Evolutionary conservation across 2,797 vertebrate genomes (phyloP).

Genomic region (Chrysocyon brachyurus): DNA sequence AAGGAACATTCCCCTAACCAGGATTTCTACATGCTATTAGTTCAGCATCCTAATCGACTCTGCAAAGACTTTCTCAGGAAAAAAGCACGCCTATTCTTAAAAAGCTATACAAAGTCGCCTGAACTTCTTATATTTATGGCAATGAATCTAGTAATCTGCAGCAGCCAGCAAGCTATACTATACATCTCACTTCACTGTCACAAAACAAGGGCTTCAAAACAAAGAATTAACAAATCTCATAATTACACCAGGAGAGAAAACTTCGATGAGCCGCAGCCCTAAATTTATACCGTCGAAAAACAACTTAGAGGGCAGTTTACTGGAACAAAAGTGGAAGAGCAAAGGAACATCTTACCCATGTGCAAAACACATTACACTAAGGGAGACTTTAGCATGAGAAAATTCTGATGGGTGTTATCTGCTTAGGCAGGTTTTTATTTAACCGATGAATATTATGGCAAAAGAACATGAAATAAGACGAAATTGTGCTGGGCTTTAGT

Average conservation of each 20-base stretch:
- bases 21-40: neutral
- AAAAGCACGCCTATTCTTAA: neutral
- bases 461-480: slow-evolving; percentile 35
- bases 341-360: neutral
- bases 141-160: neutral
- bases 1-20: neutral
- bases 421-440: slow-evolving; percentile 53
- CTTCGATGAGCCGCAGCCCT: neutral
- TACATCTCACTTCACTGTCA: neutral
- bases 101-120: neutral
- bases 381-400: neutral
- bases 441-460: neutral
- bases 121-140: neutral
- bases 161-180: neutral
- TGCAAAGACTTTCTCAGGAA: slow-evolving; percentile 4
- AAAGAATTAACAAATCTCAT: slow-evolving; percentile 13
- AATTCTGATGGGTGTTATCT: neutral
- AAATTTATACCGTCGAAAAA: neutral
- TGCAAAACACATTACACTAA: neutral
- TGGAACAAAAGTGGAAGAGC: neutral
- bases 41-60: neutral
- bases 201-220: slow-evolving; percentile 13
- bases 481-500: slow-evolving; percentile 8
- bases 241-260: neutral
- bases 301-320: neutral